Conservation (phyloP, 1,140 invertebrate genomes). For the Achroia grisella region DNA sequence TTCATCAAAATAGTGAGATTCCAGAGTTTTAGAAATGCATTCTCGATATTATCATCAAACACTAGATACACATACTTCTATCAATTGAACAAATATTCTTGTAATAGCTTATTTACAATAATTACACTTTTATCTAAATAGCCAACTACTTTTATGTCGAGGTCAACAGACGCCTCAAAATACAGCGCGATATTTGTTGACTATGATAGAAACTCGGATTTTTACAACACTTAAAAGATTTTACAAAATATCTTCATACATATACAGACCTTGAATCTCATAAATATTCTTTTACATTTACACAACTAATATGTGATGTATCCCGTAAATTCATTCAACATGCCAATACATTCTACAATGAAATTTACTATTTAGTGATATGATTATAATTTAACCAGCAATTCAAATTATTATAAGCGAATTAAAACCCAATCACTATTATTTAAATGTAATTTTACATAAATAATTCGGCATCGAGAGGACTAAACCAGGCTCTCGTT, state of each 20-base stretch:
- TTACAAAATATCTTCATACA: no score
- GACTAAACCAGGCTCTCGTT: constrained; percentile 20
- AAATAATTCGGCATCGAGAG: constrained; percentile 48
- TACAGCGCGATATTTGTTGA: not conserved
- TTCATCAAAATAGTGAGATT: constrained; percentile 48
- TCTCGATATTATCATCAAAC: constrained; percentile 17
- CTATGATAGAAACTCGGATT: no score
- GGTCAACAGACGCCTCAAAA: not conserved
- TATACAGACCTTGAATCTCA: no score
- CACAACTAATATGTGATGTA: constrained; percentile 15
- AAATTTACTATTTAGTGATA: constrained; percentile 20
- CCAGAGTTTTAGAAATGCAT: constrained; percentile 57
- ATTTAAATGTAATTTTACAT: constrained; percentile 20
- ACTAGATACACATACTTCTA: not conserved
- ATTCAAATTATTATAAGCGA: constrained; percentile 13
- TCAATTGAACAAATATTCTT: constrained; percentile 48
- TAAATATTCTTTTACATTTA: no score
- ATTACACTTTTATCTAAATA: constrained; percentile 23
- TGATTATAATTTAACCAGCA: constrained; percentile 21
- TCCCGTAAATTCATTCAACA: constrained; percentile 9
- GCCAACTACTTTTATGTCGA: constrained; percentile 12
- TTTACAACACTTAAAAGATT: no score
- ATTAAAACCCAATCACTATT: constrained; percentile 27
- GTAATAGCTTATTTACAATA: constrained; percentile 61
- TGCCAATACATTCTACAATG: not conserved